Percentiles rank a stretch among this genome's conserved stretches.
These are phyloP conservation scores for Synanthedon andrenaeformis DNA, from an alignment of 2,888 invertebrate species.

Conservation along the genomic window DNA sequence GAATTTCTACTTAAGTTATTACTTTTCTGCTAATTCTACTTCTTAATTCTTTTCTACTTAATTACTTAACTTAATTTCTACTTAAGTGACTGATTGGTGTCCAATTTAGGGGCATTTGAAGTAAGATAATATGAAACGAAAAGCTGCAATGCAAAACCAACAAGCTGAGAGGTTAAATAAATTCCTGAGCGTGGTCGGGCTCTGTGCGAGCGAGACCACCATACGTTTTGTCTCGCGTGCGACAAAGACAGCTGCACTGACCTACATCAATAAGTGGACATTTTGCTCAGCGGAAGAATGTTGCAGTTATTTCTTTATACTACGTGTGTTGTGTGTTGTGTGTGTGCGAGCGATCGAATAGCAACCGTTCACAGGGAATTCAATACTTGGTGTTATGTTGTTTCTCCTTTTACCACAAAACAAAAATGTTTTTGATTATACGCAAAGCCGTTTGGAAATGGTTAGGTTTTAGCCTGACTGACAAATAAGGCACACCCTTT, in stretches of 20 bases:
- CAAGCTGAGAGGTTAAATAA: constrained; percentile 32
- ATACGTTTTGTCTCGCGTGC: constrained; percentile 9
- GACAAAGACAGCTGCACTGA: constrained; percentile 33
- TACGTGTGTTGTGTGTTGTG: neutral
- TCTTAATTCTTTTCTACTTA: no score
- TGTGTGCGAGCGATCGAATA: constrained; percentile 4
- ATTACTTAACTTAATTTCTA: no score
- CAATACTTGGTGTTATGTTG: no score
- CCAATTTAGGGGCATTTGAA: no score
- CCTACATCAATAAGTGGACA: constrained; percentile 62
- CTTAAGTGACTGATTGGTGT: no score
- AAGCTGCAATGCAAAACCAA: constrained; percentile 5
- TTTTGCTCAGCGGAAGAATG: constrained; percentile 44
- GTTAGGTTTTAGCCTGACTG: no score
- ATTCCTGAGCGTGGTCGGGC: constrained; percentile 20
- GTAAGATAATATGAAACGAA: neutral
- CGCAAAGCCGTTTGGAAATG: no score
- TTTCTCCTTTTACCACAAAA: no score
- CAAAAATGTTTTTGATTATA: no score
- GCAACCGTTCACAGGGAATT: neutral
- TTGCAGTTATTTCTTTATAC: constrained; percentile 7
- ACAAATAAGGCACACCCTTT: no score
- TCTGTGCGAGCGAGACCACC: constrained; percentile 21
- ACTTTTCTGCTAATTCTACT: no score
- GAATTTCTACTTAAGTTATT: no score